Evolutionary conservation across 2,113 vertebrate genomes (phyloP).

Genomic region (Solenodon paradoxus): DNA sequence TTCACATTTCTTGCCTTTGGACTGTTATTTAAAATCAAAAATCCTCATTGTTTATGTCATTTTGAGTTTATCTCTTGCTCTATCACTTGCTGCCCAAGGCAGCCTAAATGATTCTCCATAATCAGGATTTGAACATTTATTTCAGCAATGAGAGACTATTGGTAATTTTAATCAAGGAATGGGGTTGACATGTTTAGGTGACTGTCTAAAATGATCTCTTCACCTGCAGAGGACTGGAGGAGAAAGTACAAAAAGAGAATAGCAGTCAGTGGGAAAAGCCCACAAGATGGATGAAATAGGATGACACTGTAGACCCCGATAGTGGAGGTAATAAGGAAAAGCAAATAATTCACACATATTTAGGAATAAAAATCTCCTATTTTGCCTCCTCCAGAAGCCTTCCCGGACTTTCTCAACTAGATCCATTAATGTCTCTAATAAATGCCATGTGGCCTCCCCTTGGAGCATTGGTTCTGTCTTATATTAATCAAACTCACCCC

Average conservation of each 20-base stretch:
- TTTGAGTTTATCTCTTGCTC: neutral
- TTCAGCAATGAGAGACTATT: neutral
- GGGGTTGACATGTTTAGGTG: neutral
- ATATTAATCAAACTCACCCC: rapidly evolving
- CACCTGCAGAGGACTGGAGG: neutral
- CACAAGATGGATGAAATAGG: neutral
- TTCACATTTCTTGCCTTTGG: neutral
- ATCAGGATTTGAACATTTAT: neutral
- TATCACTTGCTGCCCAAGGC: neutral
- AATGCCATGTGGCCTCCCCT: neutral
- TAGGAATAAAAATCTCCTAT: neutral
- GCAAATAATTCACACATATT: neutral
- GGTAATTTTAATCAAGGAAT: neutral
- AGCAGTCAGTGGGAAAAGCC: neutral
- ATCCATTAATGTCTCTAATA: neutral
- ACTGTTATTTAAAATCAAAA: neutral
- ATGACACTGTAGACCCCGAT: neutral
- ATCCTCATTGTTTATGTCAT: neutral
- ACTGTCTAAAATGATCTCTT: neutral
- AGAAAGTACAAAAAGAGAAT: no score
- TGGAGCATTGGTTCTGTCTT: neutral
- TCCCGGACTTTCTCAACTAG: neutral
- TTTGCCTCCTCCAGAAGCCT: neutral
- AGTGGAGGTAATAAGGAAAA: neutral
- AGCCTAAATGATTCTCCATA: neutral